Percentiles rank a stretch among this genome's conserved stretches.
These are phyloP conservation scores for Trichonephila clavata DNA, from an alignment of 1,140 invertebrate genomes.

Conservation along the genomic window DNA sequence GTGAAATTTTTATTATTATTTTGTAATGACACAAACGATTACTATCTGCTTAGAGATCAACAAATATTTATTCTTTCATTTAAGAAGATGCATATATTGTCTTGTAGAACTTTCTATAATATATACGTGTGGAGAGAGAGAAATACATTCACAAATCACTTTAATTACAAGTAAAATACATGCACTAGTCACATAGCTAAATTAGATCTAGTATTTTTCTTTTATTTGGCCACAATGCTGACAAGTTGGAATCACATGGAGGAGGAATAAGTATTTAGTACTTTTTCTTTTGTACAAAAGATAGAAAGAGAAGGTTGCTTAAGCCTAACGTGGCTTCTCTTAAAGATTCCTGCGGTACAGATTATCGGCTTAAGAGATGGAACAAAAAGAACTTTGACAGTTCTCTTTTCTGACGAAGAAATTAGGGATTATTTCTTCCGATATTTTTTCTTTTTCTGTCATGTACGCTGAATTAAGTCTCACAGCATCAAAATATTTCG, in stretches of 20 bases:
- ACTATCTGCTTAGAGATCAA: no score
- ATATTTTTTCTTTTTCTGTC: conserved; percentile 6
- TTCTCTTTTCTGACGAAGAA: conserved; percentile 1
- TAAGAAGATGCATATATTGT: no score
- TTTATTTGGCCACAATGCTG: background rate
- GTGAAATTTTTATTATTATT: no score
- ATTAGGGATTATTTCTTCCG: conserved; percentile 1
- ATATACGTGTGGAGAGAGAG: no score
- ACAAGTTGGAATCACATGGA: background rate
- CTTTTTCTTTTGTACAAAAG: background rate
- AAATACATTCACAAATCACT: background rate
- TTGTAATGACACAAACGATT: no score
- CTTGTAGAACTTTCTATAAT: no score
- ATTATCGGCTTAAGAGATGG: conserved; percentile 19
- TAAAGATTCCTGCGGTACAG: conserved; percentile 5
- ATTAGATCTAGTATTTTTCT: background rate
- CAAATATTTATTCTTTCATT: no score
- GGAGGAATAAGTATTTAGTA: background rate
- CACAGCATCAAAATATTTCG: background rate
- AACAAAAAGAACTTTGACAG: conserved; percentile 27
- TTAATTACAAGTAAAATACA: background rate
- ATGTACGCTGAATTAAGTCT: conserved; percentile 12
- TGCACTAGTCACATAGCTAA: background rate
- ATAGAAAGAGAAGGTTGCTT: background rate
- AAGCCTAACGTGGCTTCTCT: background rate